Base-by-base conservation (phyloP, 1,140 invertebrate species). In the Mamestra configurata region DNA sequence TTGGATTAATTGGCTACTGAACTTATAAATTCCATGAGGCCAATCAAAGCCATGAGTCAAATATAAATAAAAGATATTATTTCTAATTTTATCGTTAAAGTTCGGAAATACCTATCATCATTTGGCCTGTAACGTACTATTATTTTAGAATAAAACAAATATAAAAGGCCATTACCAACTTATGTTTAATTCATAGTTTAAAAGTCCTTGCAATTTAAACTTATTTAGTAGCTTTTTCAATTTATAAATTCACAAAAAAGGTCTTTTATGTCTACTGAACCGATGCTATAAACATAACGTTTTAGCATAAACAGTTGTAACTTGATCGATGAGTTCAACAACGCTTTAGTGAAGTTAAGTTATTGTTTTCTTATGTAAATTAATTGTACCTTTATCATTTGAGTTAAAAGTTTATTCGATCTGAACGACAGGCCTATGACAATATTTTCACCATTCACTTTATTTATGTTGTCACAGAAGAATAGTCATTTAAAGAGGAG, bases 281-380 rank as follows among this genome's bases (percentile, higher is more conserved):
- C 11, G 53, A 24, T 55, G 10, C 4, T 8, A 55, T 22, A 24
- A 24, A 55, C 20, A 20, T 18, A 46, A 53, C 8, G 2, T 55
- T 46, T 46, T 55, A 24, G 4, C 7, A 64, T 64, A 64, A 64
- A 64, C 8, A 37, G 7, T 64, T 20, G 7, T 37, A 35, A 37
- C 59, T 40, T 64, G n/a, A 37, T 37, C 8, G n/a, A 64, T 40
- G 15, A 7, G 8, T 64, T 11, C 18, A 37, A 64, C 35, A n/a
- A 35, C 27, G 57, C 8, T 64, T 22, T 18, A n/a, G 1, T 18
- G 15, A 35, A 35, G 57, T n/a, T 7, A 64, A 35, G 4, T 64
- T 37, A 64, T 64, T 37, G 59, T 64, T 64, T 40, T 37, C 18
- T 64, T 64, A 64, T 64, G 59, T 37, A 37, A 64, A 64, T 64